A percentile compares a stretch with the other conserved stretches of the same genome.
phyloP scores from a whole-genome alignment of 2,797 vertebrate genomes.

The Poliocrania exsul region DNA sequence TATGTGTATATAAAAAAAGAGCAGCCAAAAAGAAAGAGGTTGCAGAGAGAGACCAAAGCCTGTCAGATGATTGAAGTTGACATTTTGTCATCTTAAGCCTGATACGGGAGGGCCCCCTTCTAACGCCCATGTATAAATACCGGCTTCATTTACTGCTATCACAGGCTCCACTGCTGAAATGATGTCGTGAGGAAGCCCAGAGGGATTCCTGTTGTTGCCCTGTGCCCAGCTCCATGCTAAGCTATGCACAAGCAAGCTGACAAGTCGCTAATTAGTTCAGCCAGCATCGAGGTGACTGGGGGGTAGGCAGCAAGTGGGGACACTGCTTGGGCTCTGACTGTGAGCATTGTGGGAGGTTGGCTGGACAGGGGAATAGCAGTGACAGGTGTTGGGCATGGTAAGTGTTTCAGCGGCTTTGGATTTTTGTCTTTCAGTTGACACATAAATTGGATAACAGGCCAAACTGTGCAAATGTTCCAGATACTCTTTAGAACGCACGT shows the following conservation, averaged over 20 bases:
- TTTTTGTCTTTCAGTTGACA: background rate
- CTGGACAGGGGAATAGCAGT: background rate
- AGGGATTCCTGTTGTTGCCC: constrained; percentile 48
- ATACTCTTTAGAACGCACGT: background rate
- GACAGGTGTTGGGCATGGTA: background rate
- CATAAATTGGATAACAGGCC: background rate
- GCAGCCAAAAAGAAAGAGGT: constrained; percentile 70
- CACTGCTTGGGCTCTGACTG: rapidly evolving
- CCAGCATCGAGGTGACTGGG: background rate
- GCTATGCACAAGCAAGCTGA: background rate
- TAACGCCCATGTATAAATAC: constrained; percentile 61
- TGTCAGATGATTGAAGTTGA: constrained; percentile 67
- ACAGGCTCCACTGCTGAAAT: constrained; percentile 36
- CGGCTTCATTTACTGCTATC: constrained; percentile 65
- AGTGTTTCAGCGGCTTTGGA: background rate
- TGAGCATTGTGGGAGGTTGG: rapidly evolving
- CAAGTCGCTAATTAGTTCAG: constrained; percentile 50
- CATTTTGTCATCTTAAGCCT: constrained; percentile 72
- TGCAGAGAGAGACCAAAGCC: constrained; percentile 63
- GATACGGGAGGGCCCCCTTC: background rate
- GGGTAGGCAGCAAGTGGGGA: rapidly evolving
- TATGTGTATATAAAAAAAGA: constrained; percentile 69
- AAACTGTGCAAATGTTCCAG: background rate
- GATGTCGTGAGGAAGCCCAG: constrained; percentile 57
- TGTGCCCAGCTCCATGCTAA: background rate